These are phyloP conservation scores for Lasioglossum albipes DNA, from an alignment of 1,140 invertebrate genomes.

Conservation along the genomic window DNA sequence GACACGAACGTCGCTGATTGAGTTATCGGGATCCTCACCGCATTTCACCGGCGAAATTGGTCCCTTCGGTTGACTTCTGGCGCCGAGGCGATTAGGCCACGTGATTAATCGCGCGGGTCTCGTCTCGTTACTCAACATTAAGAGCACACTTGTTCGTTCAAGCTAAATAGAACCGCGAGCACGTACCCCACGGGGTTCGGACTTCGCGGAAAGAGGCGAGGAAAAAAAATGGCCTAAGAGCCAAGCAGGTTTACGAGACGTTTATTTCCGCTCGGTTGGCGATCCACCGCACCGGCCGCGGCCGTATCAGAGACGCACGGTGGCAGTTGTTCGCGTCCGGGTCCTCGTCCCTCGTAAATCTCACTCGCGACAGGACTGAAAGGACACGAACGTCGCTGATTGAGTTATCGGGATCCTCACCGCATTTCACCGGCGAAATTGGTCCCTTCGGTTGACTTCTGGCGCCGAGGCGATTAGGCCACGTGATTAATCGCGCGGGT, in stretches of 20 bases:
- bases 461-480: background rate
- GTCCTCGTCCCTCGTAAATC: slow-evolving; percentile 58
- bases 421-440: slow-evolving; percentile 34
- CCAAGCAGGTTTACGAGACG: slow-evolving; percentile 64
- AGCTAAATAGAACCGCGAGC: background rate
- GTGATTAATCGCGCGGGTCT: background rate
- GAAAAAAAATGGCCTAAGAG: slow-evolving; percentile 29
- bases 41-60: slow-evolving; percentile 35
- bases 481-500: background rate
- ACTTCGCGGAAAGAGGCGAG: background rate
- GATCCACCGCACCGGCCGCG: too few species aligned
- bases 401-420: slow-evolving; percentile 45
- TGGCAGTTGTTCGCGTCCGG: slow-evolving; percentile 53
- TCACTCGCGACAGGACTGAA: slow-evolving; percentile 49
- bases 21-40: slow-evolving; percentile 42
- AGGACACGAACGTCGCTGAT: slow-evolving; percentile 38
- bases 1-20: slow-evolving; percentile 40
- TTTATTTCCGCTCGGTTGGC: slow-evolving; percentile 68
- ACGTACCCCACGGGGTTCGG: background rate
- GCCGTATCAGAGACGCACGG: slow-evolving; percentile 55
- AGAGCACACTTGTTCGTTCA: background rate
- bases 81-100: background rate
- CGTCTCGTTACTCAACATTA: background rate
- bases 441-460: background rate
- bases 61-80: background rate